A percentile compares a stretch with the other conserved stretches of the same genome.
phyloP scores from a whole-genome alignment of 2,888 invertebrate species.

The Meta bourneti region DNA sequence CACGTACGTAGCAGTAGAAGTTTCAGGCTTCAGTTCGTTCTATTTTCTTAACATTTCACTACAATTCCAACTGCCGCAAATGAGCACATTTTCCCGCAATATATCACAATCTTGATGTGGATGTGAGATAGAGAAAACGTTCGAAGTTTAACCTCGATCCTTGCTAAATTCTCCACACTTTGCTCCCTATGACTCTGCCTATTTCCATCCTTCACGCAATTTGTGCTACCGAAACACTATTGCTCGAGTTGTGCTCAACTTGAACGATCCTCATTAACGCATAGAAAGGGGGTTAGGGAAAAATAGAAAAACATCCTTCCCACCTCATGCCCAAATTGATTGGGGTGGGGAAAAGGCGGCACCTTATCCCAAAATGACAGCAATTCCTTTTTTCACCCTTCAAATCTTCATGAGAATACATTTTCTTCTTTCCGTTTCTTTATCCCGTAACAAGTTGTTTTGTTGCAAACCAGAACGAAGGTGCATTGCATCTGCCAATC shows the following conservation, averaged over 20 bases:
- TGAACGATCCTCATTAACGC: constrained; percentile 50
- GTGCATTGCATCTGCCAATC: constrained; percentile 24
- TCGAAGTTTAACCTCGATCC: no score
- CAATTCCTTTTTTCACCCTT: constrained; percentile 16
- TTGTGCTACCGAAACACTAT: no score
- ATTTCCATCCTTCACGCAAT: no score
- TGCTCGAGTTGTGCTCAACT: background rate
- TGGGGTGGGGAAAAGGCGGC: constrained; percentile 38
- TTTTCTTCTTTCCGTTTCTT: constrained; percentile 33
- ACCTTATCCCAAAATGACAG: constrained; percentile 48
- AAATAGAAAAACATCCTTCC: background rate
- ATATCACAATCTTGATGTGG: no score
- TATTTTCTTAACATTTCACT: no score
- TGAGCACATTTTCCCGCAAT: no score
- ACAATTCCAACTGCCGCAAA: no score
- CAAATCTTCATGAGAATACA: background rate
- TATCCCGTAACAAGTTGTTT: constrained; percentile 54
- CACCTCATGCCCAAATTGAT: constrained; percentile 41
- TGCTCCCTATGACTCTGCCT: no score
- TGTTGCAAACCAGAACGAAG: constrained; percentile 15
- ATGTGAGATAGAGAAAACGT: no score
- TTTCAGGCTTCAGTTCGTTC: no score
- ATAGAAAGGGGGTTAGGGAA: background rate
- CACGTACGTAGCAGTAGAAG: no score
- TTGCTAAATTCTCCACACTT: no score